Conservation (phyloP, 2,888 invertebrate species). For the Ypsolopha sequella region DNA sequence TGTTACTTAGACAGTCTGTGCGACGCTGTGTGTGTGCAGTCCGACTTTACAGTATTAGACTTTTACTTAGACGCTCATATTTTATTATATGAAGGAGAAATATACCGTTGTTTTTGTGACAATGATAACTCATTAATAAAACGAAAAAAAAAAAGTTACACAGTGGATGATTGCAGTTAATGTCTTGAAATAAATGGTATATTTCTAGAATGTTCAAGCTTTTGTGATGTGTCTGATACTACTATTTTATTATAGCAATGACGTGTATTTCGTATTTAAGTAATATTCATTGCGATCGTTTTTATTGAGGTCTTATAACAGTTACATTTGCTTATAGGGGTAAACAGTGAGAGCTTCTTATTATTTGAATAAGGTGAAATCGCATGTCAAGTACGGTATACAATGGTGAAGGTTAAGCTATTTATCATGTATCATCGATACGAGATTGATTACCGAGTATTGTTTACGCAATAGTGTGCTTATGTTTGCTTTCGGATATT, state of each 20-base stretch:
- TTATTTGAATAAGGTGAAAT: slow-evolving; percentile 30
- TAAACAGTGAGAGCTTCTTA: slow-evolving; percentile 6
- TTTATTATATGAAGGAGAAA: slow-evolving; percentile 28
- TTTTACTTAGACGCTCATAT: slow-evolving; percentile 58
- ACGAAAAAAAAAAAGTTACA: background rate
- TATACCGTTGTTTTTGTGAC: slow-evolving; percentile 31
- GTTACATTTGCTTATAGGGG: slow-evolving; percentile 28
- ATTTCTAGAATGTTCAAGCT: slow-evolving; percentile 53
- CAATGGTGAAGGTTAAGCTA: slow-evolving; percentile 52
- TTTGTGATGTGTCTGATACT: slow-evolving; percentile 61
- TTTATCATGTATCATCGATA: slow-evolving; percentile 29
- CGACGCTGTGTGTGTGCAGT: slow-evolving; percentile 38
- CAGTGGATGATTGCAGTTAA: background rate
- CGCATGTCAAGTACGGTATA: slow-evolving; percentile 48
- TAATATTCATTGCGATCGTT: slow-evolving; percentile 18
- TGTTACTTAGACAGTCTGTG: no score
- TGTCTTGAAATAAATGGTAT: slow-evolving; percentile 32
- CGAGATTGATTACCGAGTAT: slow-evolving; percentile 22
- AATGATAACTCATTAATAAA: background rate
- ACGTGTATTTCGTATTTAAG: slow-evolving; percentile 22
- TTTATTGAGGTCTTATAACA: background rate
- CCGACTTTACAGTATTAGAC: no score
- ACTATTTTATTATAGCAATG: slow-evolving; percentile 32
- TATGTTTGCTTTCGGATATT: slow-evolving; percentile 53
- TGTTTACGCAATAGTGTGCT: slow-evolving; percentile 51